Percentiles rank a stretch among this genome's conserved stretches.
Evolutionary conservation across 2,113 vertebrate species (phyloP).

Genomic region (Falco punctatus): DNA sequence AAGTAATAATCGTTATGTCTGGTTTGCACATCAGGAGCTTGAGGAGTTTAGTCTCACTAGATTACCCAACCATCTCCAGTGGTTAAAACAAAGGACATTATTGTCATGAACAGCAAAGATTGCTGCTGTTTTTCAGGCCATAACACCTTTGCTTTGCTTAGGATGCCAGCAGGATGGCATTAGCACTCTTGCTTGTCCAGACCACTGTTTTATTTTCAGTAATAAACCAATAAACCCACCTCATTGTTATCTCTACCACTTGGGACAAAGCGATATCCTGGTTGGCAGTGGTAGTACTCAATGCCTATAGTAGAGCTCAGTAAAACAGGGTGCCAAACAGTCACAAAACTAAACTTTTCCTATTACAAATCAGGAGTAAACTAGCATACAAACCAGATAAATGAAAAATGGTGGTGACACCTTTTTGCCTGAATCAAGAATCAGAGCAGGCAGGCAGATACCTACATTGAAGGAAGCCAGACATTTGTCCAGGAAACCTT

Average conservation of each 20-base stretch:
- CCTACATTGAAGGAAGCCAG: not conserved
- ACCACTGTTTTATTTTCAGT: not conserved
- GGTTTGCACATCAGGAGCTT: not conserved
- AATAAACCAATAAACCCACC: not conserved
- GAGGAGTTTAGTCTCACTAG: not conserved
- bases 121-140: not conserved
- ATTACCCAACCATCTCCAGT: not conserved
- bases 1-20: not conserved
- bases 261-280: accelerated
- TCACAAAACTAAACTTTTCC: not conserved
- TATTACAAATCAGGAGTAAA: not conserved
- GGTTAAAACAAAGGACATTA: not conserved
- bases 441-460: not conserved
- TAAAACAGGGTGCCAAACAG: accelerated
- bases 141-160: not conserved
- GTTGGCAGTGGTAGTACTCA: not conserved
- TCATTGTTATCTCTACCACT: accelerated
- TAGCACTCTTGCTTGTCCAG: not conserved
- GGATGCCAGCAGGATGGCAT: not conserved
- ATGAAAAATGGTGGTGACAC: accelerated
- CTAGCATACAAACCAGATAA: not conserved
- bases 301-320: accelerated
- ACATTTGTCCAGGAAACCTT: not conserved
- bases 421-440: not conserved
- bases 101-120: not conserved